A percentile compares a stretch with the other conserved stretches of the same genome.
These are phyloP conservation scores for Apocrypta bakeri DNA, from an alignment of 1,140 invertebrate species.

Conservation along the genomic window DNA sequence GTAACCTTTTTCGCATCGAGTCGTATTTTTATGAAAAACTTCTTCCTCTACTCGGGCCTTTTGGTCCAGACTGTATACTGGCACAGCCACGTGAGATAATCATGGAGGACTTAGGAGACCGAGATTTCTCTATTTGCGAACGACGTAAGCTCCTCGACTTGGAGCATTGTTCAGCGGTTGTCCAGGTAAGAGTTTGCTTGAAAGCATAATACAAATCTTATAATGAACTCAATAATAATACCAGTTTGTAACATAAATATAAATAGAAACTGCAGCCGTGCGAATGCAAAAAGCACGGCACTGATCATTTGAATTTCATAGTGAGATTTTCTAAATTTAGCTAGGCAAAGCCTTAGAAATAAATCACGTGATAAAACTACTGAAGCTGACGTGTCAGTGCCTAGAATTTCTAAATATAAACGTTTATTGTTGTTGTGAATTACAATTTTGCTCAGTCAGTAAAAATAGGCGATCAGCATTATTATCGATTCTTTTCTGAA, in stretches of 20 bases:
- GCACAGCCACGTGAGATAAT: constrained; percentile 63
- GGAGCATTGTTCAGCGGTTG: constrained; percentile 65
- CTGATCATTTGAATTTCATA: constrained; percentile 8
- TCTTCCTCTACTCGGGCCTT: constrained; percentile 54
- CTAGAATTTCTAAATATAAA: background rate
- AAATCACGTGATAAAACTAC: background rate
- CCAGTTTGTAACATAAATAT: too few relatives aligned
- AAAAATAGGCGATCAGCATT: constrained; percentile 17
- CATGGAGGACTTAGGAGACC: constrained; percentile 68
- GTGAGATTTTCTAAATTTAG: background rate
- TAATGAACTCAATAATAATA: background rate
- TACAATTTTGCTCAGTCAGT: background rate
- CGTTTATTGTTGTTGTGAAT: background rate
- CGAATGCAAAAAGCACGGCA: background rate
- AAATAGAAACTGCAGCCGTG: too few relatives aligned
- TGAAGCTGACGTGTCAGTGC: background rate
- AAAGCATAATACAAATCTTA: background rate
- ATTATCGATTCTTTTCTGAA: too few relatives aligned
- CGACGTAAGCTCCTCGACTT: constrained; percentile 63
- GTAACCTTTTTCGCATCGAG: constrained; percentile 61
- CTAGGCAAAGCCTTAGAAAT: background rate
- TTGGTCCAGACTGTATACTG: constrained; percentile 59
- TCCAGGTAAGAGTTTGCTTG: constrained; percentile 54
- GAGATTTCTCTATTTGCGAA: constrained; percentile 62
- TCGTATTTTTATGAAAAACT: constrained; percentile 59